Evolutionary conservation across 2,113 vertebrate genomes (phyloP).

Genomic region (Nibea coibor): DNA sequence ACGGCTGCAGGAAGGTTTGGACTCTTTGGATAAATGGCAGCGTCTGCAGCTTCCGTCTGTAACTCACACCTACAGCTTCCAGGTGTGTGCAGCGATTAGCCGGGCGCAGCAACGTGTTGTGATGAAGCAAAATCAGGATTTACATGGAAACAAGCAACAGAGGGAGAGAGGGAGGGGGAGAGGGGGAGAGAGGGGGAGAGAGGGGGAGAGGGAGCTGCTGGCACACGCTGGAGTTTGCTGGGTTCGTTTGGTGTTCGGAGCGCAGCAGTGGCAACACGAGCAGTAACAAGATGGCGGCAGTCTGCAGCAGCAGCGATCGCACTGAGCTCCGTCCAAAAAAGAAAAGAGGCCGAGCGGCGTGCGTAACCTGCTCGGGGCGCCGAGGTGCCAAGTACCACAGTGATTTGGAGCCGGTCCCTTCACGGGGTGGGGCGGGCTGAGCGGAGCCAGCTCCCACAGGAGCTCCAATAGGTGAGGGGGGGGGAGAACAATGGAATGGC

Average conservation of each 20-base stretch:
- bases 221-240: constrained; percentile 48
- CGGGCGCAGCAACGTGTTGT: constrained; percentile 34
- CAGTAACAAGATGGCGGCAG: constrained; percentile 77
- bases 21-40: background rate
- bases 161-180: constrained; percentile 19
- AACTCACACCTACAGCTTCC: constrained; percentile 24
- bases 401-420: constrained; percentile 63
- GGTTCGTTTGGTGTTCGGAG: constrained; percentile 60
- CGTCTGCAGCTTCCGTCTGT: background rate
- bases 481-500: constrained; percentile 78
- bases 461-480: constrained; percentile 64
- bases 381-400: constrained; percentile 73
- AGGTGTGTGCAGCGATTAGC: constrained; percentile 48
- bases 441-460: constrained; percentile 51
- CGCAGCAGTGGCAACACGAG: constrained; percentile 66
- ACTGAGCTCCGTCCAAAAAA: constrained; percentile 63
- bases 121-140: constrained; percentile 36
- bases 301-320: constrained; percentile 71
- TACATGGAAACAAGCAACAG: constrained; percentile 10
- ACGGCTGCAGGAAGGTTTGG: background rate
- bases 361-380: constrained; percentile 60
- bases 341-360: constrained; percentile 46
- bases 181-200: too few species aligned
- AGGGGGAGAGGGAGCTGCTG: background rate
- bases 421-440: constrained; percentile 57